A percentile compares a stretch with the other conserved stretches of the same genome.
Evolutionary conservation across 2,113 vertebrate species (phyloP).

Genomic region (Gymnorhina tibicen): DNA sequence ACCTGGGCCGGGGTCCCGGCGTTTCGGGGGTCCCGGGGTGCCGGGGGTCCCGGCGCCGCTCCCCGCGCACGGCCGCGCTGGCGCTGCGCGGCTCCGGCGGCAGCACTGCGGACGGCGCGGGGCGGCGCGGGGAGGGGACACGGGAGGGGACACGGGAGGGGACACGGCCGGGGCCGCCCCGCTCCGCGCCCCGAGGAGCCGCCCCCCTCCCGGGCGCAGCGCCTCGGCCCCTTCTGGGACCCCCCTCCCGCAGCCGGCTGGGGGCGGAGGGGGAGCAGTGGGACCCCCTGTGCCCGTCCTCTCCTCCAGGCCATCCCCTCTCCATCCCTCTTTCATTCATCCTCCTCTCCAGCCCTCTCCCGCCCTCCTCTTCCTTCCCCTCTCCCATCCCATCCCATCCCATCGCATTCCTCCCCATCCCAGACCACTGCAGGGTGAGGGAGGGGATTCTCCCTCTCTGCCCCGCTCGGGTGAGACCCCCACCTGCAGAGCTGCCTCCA

Average conservation of each 20-base stretch:
- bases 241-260: neutral
- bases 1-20: neutral
- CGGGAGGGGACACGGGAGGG: neutral
- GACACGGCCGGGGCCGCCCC: neutral
- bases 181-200: neutral
- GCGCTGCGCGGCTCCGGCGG: neutral
- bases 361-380: accelerated
- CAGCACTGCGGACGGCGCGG: neutral
- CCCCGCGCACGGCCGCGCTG: neutral
- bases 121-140: neutral
- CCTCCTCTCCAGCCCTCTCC: neutral
- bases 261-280: accelerated
- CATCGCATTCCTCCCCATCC: too few relatives aligned
- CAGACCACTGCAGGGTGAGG: neutral
- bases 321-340: too few relatives aligned
- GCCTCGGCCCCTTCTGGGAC: neutral
- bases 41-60: neutral
- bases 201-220: neutral
- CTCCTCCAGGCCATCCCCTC: neutral
- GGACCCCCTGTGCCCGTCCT: neutral
- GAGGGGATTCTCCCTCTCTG: neutral
- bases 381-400: neutral
- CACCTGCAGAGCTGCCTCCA: neutral
- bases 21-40: neutral
- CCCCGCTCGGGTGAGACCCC: neutral